phyloP scores from a whole-genome alignment of 1,140 invertebrate genomes.

The Pararge aegeria region DNA sequence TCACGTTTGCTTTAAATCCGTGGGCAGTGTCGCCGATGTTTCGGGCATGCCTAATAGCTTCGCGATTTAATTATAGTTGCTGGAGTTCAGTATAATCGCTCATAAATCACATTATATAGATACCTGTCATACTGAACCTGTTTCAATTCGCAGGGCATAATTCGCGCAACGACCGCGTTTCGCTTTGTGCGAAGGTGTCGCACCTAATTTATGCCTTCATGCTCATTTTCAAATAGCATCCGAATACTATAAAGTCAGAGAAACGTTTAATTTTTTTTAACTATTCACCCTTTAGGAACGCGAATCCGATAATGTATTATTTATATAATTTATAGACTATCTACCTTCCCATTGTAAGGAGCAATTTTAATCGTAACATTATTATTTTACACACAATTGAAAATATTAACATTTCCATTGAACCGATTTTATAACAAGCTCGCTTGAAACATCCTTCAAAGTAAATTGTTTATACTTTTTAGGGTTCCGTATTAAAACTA shows the following conservation, averaged over 20 bases:
- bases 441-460: not conserved
- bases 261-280: conserved; percentile 39
- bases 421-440: conserved; percentile 15
- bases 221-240: conserved; percentile 53
- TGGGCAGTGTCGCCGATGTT: conserved; percentile 69
- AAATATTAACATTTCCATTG: conserved; percentile 60
- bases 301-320: conserved; percentile 39
- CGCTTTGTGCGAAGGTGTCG: conserved; percentile 54
- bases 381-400: conserved; percentile 65
- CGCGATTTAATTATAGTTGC: conserved; percentile 74
- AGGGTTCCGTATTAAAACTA: conserved; percentile 1
- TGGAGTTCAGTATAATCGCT: conserved; percentile 68
- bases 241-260: conserved; percentile 28
- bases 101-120: conserved; percentile 74
- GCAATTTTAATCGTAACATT: conserved; percentile 47
- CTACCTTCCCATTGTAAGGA: conserved; percentile 48
- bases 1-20: conserved; percentile 58
- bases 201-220: conserved; percentile 76
- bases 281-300: conserved; percentile 28
- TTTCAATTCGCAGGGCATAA: conserved; percentile 71
- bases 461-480: not conserved
- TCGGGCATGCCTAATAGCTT: conserved; percentile 68
- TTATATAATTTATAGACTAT: conserved; percentile 57
- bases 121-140: conserved; percentile 75
- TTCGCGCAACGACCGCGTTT: conserved; percentile 44